These are phyloP conservation scores for Gouania willdenowi DNA, from an alignment of 2,797 vertebrate genomes.

Conservation along the genomic window DNA sequence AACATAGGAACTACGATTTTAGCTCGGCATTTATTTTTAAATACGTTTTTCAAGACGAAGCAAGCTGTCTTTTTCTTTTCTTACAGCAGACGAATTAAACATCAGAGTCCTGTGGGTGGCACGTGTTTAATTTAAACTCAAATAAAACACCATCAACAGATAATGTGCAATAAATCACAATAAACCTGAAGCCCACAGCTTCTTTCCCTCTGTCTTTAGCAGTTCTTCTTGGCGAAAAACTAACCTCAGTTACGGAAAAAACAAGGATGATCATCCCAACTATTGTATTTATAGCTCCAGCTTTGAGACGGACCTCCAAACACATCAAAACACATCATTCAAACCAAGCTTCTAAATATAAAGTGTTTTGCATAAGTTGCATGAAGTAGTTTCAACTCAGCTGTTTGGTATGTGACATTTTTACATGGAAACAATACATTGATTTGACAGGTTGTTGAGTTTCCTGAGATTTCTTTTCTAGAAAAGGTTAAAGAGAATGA, in stretches of 20 bases:
- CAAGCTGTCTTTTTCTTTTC: too few relatives aligned
- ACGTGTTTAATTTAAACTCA: slow-evolving; percentile 27
- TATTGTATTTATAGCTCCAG: slow-evolving; percentile 37
- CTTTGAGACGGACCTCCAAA: slow-evolving; percentile 33
- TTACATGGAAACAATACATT: slow-evolving; percentile 5
- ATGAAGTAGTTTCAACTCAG: slow-evolving; percentile 3
- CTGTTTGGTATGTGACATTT: slow-evolving; percentile 18
- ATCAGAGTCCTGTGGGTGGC: slow-evolving; percentile 35
- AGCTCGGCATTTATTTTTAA: too few relatives aligned
- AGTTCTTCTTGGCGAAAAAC: slow-evolving; percentile 12
- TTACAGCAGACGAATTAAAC: too few relatives aligned
- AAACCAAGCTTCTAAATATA: slow-evolving; percentile 49
- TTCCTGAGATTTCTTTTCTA: slow-evolving; percentile 17
- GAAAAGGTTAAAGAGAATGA: slow-evolving; percentile 22
- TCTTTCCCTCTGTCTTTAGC: not conserved
- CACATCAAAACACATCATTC: slow-evolving; percentile 28
- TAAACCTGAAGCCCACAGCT: slow-evolving; percentile 43
- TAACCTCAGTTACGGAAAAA: too few relatives aligned
- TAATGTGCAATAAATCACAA: slow-evolving; percentile 55
- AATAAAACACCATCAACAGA: slow-evolving; percentile 55
- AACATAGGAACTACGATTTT: too few relatives aligned
- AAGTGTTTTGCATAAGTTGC: slow-evolving; percentile 31
- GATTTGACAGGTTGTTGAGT: slow-evolving; percentile 15
- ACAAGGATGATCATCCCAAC: too few relatives aligned
- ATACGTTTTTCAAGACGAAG: too few relatives aligned